Conservation (phyloP, 2,888 invertebrate genomes). For the Pinctada fucata region DNA sequence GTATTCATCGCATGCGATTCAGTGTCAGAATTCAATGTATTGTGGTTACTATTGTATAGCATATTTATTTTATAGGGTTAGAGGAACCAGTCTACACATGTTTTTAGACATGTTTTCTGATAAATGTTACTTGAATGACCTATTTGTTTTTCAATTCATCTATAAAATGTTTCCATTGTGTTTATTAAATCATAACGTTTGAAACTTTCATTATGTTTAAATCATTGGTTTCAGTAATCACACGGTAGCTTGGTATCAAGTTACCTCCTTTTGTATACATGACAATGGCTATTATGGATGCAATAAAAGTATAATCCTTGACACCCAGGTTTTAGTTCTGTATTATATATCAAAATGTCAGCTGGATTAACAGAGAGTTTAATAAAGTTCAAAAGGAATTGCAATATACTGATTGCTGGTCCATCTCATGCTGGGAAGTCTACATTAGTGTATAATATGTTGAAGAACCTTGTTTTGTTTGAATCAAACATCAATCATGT, state of each 20-base stretch:
- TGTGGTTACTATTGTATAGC: too few relatives aligned
- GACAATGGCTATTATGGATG: too few relatives aligned
- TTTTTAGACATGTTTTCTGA: too few relatives aligned
- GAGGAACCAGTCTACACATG: too few relatives aligned
- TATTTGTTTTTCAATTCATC: conserved; percentile 6
- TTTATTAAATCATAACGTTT: too few relatives aligned
- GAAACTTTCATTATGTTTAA: too few relatives aligned
- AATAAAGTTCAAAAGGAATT: conserved; percentile 6
- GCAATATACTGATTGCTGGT: conserved; percentile 10
- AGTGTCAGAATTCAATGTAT: conserved; percentile 1
- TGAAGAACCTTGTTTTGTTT: conserved; percentile 11
- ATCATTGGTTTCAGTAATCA: too few relatives aligned
- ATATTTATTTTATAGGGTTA: too few relatives aligned
- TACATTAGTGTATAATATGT: not conserved
- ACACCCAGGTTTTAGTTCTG: not conserved
- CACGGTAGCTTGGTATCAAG: not conserved
- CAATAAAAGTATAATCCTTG: not conserved
- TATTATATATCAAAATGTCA: not conserved
- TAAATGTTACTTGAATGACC: too few relatives aligned
- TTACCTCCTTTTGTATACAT: too few relatives aligned
- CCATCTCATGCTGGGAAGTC: conserved; percentile 9
- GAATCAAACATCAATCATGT: conserved; percentile 14
- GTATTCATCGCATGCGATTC: not conserved
- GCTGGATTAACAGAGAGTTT: not conserved
- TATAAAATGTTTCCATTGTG: conserved; percentile 16